Evolutionary conservation across 1,140 invertebrate genomes (phyloP), one percentile per base, ranked within the genome.

Genomic region (Choristoneura fumiferana): DNA sequence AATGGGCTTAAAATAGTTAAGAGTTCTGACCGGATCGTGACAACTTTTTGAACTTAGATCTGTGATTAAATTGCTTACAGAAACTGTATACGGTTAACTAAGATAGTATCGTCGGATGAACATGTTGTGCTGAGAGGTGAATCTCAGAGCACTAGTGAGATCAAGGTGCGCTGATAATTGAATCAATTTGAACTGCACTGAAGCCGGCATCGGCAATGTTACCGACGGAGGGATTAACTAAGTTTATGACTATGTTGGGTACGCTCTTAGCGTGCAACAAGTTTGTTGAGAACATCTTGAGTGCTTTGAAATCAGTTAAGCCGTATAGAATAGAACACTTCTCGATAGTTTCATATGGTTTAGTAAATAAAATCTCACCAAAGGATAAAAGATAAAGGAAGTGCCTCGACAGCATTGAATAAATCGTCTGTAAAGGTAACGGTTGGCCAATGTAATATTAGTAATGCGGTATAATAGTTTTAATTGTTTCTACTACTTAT

Each of bases 101-200:
- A 29, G 60, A 38, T 52, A 18, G 18, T 18, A 5, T 49, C 15
- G 13, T 15, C 18, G n/a, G 15, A 49, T 17, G 62, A 58, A 33
- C 57, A 39, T 52, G 37, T 57, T 39, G 79, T 80, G 80, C 81
- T 72, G 76, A 76, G 75, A 73, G 22, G 6, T 29, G 78, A 78
- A 84, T 80, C 77, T 67, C 67, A 72, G 77, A 74, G 78, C 73
- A 78, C 77, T 73, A 80, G 71, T 59, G 64, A 74, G 69, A 84
- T 84, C 75, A 81, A 83, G 83, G 83, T 86, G 83, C 76, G 71
- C 74, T 77, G 78, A 81, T 87, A 87, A 87, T 87, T 73, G 76
- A 87, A 86, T 87, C 84, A 87, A 84, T 84, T 78, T 76, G 68
- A 71, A 71, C 74, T 73, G 71, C 74, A 74, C 62, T 75, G 78